Base-by-base conservation (phyloP, 2,113 vertebrate species). In the Scatophagus argus region DNA sequence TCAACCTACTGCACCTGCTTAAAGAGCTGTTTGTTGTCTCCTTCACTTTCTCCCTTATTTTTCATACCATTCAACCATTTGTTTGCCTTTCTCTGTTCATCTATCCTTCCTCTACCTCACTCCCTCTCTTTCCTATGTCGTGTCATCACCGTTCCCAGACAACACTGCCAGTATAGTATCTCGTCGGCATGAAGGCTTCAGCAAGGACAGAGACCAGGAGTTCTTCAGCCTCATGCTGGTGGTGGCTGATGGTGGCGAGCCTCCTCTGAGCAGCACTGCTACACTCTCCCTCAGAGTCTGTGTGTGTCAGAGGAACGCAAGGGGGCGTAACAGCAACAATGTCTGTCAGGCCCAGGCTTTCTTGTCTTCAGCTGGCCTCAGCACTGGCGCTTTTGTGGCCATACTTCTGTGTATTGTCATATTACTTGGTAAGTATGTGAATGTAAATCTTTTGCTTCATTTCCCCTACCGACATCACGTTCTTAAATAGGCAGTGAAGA, bases 391-490 rank as follows among this genome's bases (percentile, higher is more conserved):
- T 39, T 92, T 98, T 80, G 95, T 98, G 4, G 97, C 97, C 47
- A 98, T 98, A 75, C 93, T 98, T 5, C 96, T 98, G 39, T 98
- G 97, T 65, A 91, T 98, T 41, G 59, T 97, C 91, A 97, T 98
- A 84, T 95, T 98, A 58, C 89, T 98, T 23, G 96, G 97, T 98
- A 91, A 95, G 95, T 52, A 39, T 12, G 6, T 60, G n/a, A 2
- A 0, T 39, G 14, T 3, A 46, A 3, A 39, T 55, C 17, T 21
- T 32, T 69, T 19, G 31, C 36, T 58, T 10, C 44, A 39, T 56
- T 11, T 41, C 38, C 46, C 1, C 8, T 55, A 8, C 6, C 2
- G 8, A 36, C n/a, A 36, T 17, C 7, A 61, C 13, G 3, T 61
- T 8, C 38, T 61, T 17, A 21, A 14, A 3, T 46, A 21, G 2